Evolutionary conservation across 35 echinoderm and acorn worm species (phyloP).

Genomic region (Nesometra sesokonis): DNA sequence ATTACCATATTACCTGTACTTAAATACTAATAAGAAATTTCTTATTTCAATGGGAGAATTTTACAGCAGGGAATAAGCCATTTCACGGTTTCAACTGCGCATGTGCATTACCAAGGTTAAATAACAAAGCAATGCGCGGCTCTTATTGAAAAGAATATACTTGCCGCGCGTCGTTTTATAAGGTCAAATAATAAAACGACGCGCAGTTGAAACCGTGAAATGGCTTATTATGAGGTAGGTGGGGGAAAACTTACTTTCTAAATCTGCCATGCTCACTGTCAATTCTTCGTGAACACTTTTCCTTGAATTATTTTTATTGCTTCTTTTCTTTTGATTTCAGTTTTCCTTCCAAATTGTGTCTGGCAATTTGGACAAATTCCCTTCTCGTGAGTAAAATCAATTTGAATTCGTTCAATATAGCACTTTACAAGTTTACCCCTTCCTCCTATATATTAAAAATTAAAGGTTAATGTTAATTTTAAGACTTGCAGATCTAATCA

Average conservation of each 20-base stretch:
- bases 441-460: not conserved
- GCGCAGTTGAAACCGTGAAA: not conserved
- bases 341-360: slow-evolving; percentile 9
- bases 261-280: not conserved
- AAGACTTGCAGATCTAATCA: too few relatives aligned
- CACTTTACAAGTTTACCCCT: slow-evolving; percentile 3
- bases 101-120: too few relatives aligned
- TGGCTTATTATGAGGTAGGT: not conserved
- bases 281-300: slow-evolving; percentile 5
- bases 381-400: not conserved
- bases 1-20: too few relatives aligned
- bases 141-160: too few relatives aligned
- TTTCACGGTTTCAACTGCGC: too few relatives aligned
- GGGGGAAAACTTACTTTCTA: not conserved
- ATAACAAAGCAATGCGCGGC: too few relatives aligned
- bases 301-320: slow-evolving; percentile 13
- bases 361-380: slow-evolving; percentile 20
- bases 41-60: too few relatives aligned
- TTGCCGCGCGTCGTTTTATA: too few relatives aligned
- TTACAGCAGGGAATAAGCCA: too few relatives aligned
- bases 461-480: too few relatives aligned
- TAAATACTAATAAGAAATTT: too few relatives aligned
- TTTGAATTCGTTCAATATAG: not conserved
- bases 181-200: not conserved
- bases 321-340: slow-evolving; percentile 5